Evolutionary conservation across 1,140 invertebrate species (phyloP).

Genomic region (Drosophila asahinai): DNA sequence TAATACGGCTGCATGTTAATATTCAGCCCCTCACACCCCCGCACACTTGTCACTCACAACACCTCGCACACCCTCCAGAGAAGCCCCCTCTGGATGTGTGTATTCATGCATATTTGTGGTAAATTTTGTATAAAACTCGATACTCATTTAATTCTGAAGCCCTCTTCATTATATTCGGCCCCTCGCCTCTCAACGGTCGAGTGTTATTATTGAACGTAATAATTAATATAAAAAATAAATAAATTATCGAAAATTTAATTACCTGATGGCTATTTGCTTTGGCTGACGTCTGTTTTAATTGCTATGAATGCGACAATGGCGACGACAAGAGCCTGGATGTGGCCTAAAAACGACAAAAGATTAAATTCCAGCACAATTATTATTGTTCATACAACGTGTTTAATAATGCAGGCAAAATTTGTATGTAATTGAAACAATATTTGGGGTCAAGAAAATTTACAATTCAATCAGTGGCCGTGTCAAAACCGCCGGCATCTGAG

Average conservation of each 20-base stretch:
- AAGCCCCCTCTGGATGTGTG: neutral
- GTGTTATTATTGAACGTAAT: constrained; percentile 26
- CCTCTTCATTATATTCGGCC: constrained; percentile 13
- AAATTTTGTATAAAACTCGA: constrained; percentile 15
- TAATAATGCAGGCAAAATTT: constrained; percentile 38
- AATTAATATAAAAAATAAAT: constrained; percentile 46
- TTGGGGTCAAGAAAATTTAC: constrained; percentile 55
- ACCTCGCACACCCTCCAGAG: neutral
- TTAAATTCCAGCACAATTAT: constrained; percentile 17
- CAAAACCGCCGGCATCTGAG: constrained; percentile 43
- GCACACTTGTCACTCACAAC: constrained; percentile 12
- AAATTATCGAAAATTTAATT: constrained; percentile 66
- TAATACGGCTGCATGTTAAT: constrained; percentile 51
- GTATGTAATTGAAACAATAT: neutral
- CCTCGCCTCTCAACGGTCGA: neutral
- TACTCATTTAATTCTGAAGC: constrained; percentile 29
- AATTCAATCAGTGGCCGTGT: constrained; percentile 70
- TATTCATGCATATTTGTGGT: constrained; percentile 17
- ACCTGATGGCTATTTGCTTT: constrained; percentile 57
- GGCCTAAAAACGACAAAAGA: constrained; percentile 54
- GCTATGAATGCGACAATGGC: constrained; percentile 34
- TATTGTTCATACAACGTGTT: constrained; percentile 6
- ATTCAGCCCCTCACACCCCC: constrained; percentile 3
- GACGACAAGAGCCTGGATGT: constrained; percentile 11
- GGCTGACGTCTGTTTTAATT: constrained; percentile 37